phyloP scores from a whole-genome alignment of 2,888 invertebrate species.

The Serripes groenlandicus region DNA sequence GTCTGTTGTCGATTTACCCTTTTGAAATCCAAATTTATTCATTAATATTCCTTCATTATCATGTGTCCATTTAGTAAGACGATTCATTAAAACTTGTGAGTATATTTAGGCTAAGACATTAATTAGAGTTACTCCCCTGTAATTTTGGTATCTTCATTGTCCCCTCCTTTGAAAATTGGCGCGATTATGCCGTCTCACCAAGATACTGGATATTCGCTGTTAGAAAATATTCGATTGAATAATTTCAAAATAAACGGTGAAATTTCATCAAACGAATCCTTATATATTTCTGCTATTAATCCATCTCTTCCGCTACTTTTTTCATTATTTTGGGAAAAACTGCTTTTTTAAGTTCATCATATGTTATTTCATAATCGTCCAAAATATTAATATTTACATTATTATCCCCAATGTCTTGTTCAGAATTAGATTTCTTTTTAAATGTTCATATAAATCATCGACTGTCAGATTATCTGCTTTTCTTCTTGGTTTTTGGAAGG shows the following conservation, averaged over 20 bases:
- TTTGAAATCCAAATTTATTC: not conserved
- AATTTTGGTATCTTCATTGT: too few species aligned
- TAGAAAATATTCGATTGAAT: conserved; percentile 14
- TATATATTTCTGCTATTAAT: not conserved
- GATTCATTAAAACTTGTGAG: conserved; percentile 25
- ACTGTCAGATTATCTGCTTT: not conserved
- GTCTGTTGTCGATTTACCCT: not conserved
- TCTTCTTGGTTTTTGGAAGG: not conserved
- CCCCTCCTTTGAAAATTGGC: conserved; percentile 5
- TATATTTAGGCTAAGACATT: conserved; percentile 16
- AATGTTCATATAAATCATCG: conserved; percentile 1
- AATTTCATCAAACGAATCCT: not conserved
- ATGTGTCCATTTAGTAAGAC: conserved; percentile 16
- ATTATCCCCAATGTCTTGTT: not conserved
- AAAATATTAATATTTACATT: not conserved
- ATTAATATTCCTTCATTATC: not conserved
- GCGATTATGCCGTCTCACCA: conserved; percentile 30
- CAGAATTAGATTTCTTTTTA: not conserved
- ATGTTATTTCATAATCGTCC: conserved; percentile 16
- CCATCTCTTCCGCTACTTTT: conserved; percentile 5
- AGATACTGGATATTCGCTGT: conserved; percentile 9
- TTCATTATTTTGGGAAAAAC: conserved; percentile 20
- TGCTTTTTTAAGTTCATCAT: conserved; percentile 3
- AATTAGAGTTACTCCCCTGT: too few species aligned
- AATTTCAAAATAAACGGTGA: conserved; percentile 12